phyloP scores from a whole-genome alignment of 1,140 invertebrate genomes.

The Hylaeus volcanicus region DNA sequence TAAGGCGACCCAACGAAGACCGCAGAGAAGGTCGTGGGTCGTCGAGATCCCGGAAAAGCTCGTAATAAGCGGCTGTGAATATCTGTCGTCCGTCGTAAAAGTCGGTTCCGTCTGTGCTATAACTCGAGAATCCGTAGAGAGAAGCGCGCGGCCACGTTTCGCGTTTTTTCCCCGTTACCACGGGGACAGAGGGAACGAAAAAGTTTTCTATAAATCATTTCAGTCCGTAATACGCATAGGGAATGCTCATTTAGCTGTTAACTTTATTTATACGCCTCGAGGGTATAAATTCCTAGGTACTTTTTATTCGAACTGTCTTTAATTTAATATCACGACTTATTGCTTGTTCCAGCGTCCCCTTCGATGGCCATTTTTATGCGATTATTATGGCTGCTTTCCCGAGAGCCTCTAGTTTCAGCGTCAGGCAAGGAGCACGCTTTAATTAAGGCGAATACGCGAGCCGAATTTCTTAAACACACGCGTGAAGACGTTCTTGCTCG shows the following conservation, averaged over 20 bases:
- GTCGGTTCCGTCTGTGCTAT: constrained; percentile 21
- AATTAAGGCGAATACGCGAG: neutral
- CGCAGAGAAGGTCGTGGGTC: constrained; percentile 16
- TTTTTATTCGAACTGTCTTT: constrained; percentile 61
- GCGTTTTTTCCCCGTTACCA: constrained; percentile 23
- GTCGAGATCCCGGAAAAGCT: constrained; percentile 29
- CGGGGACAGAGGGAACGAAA: neutral
- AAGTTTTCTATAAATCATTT: constrained; percentile 60
- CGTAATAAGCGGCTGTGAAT: constrained; percentile 54
- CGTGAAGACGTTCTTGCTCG: no score
- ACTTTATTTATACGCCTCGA: constrained; percentile 53
- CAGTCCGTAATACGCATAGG: constrained; percentile 34
- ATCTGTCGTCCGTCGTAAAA: constrained; percentile 32
- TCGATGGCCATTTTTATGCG: neutral
- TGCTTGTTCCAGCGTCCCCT: neutral
- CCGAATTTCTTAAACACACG: constrained; percentile 11
- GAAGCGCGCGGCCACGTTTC: constrained; percentile 22
- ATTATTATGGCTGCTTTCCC: neutral
- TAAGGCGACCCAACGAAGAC: constrained; percentile 28
- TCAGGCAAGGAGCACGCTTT: neutral
- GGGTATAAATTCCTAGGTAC: constrained; percentile 28
- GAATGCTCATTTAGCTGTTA: constrained; percentile 55
- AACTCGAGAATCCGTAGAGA: constrained; percentile 38
- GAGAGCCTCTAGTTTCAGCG: neutral
- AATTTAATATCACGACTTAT: constrained; percentile 59